Conservation (phyloP, 2,888 invertebrate genomes). For the Leptothorax acervorum region DNA sequence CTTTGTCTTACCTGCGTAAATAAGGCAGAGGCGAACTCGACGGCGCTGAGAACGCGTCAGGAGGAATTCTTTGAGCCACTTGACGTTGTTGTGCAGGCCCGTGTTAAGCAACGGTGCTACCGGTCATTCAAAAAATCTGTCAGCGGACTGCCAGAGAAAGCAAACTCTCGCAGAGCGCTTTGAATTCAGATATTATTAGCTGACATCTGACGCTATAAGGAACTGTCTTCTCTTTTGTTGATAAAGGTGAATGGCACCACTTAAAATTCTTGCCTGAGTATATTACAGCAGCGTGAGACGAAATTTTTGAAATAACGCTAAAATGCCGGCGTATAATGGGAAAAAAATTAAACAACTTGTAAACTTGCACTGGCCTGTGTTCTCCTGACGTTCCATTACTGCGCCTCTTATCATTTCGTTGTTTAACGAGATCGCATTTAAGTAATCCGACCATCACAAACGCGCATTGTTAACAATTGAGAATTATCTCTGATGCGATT, state of each 20-base stretch:
- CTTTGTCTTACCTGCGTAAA: conserved; percentile 74
- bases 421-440: not conserved
- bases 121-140: conserved; percentile 68
- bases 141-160: conserved; percentile 57
- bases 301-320: not conserved
- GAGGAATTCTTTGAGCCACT: conserved; percentile 61
- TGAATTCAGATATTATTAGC: conserved; percentile 53
- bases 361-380: not conserved
- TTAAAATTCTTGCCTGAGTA: conserved; percentile 23
- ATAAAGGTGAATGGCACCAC: conserved; percentile 6
- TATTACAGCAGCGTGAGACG: not conserved
- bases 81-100: conserved; percentile 62
- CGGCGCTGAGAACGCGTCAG: conserved; percentile 46
- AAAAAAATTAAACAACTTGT: conserved; percentile 18
- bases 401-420: not conserved
- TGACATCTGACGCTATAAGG: conserved; percentile 42
- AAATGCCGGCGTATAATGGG: not conserved
- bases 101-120: conserved; percentile 61
- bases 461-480: not conserved
- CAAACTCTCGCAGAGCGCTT: conserved; percentile 44
- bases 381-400: not conserved
- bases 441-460: not conserved
- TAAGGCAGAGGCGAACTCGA: conserved; percentile 56
- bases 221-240: conserved; percentile 32
- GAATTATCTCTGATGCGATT: not conserved